Conservation (phyloP, 2,797 vertebrate species). For the Xerus rutilus region DNA sequence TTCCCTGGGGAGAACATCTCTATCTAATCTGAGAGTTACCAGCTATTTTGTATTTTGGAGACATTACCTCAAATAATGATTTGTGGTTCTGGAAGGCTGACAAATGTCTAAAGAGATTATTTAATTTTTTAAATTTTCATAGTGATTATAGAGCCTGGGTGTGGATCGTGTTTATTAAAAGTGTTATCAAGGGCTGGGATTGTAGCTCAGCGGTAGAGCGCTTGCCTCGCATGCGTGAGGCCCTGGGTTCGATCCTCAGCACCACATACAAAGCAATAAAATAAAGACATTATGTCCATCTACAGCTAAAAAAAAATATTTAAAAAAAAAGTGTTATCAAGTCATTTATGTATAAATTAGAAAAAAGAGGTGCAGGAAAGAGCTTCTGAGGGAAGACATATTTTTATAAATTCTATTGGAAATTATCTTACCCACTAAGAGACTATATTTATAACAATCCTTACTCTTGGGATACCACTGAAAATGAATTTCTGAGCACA, state of each 20-base stretch:
- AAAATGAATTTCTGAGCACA: neutral
- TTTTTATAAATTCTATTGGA: neutral
- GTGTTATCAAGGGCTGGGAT: conserved; percentile 22
- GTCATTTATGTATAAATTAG: neutral
- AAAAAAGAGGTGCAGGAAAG: neutral
- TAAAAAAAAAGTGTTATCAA: conserved; percentile 30
- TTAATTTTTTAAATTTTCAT: neutral
- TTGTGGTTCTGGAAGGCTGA: neutral
- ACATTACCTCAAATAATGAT: neutral
- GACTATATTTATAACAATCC: neutral
- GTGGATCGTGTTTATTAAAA: neutral
- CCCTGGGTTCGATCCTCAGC: no score
- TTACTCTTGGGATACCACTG: neutral
- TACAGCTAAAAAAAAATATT: no score
- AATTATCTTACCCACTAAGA: neutral
- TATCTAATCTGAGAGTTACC: neutral
- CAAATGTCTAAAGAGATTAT: neutral
- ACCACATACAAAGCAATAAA: no score
- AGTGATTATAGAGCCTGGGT: neutral
- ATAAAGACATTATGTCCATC: no score
- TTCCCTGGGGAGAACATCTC: neutral
- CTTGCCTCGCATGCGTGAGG: no score
- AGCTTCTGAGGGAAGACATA: neutral
- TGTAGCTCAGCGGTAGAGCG: no score
- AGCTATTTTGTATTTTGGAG: neutral